A percentile compares a stretch with the other conserved stretches of the same genome.
Evolutionary conservation across 2,113 vertebrate species (phyloP).

Genomic region (Leiothrix lutea): DNA sequence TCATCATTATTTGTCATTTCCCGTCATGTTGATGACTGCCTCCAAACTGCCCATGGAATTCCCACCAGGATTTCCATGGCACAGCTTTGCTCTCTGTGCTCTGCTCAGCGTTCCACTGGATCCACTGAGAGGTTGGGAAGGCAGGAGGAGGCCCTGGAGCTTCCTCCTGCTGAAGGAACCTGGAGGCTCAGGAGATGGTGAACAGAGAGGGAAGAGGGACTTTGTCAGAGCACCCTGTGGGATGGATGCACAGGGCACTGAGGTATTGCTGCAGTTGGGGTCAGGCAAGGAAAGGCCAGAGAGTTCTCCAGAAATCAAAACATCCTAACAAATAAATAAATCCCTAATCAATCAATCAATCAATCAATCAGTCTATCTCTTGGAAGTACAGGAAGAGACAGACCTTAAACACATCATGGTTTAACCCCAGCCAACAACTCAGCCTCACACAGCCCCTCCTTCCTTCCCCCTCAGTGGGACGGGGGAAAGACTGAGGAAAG

Average conservation of each 20-base stretch:
- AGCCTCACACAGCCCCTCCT: neutral
- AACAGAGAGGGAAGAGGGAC: neutral
- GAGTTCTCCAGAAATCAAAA: neutral
- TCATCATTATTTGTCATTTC: neutral
- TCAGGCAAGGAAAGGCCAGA: neutral
- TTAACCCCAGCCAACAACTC: neutral
- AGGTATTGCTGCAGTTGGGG: neutral
- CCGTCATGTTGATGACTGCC: accelerated
- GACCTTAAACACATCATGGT: neutral
- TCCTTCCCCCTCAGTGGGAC: too few relatives aligned
- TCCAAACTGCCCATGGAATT: neutral
- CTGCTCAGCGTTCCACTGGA: neutral
- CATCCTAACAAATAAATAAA: neutral
- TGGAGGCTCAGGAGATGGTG: neutral
- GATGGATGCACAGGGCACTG: neutral
- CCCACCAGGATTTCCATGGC: neutral
- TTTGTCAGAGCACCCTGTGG: neutral
- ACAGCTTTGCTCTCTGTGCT: accelerated
- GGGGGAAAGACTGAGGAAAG: neutral
- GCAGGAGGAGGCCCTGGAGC: neutral
- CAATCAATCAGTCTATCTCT: too few relatives aligned
- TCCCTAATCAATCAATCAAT: too few relatives aligned
- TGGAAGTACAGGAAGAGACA: neutral
- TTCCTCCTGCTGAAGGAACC: neutral
- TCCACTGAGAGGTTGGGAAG: neutral